A percentile compares a stretch with the other conserved stretches of the same genome.
Conservation (phyloP, 2,113 vertebrate genomes). For the Rhinopomastus cyanomelas region DNA sequence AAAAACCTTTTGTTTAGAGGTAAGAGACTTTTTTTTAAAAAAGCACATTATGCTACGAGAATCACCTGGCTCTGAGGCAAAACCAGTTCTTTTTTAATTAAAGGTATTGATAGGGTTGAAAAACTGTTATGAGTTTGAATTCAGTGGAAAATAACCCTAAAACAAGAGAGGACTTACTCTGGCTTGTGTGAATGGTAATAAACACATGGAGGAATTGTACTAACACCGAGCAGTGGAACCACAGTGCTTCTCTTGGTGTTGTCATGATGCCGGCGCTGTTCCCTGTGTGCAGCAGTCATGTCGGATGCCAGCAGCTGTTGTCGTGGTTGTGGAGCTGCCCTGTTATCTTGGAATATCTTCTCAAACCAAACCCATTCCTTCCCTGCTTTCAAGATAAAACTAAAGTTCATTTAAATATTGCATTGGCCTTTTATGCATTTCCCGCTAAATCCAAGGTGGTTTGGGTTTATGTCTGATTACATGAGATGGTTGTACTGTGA, state of each 20-base stretch:
- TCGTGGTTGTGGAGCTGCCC: background rate
- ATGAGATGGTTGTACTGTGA: background rate
- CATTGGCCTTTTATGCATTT: background rate
- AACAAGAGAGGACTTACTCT: background rate
- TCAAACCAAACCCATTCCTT: background rate
- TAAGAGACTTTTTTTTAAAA: background rate
- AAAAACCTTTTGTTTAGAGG: background rate
- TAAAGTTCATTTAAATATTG: background rate
- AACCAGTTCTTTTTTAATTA: background rate
- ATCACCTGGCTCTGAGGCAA: background rate
- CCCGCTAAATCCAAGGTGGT: background rate
- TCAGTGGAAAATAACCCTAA: background rate
- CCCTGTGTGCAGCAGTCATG: background rate
- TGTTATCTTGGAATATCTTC: background rate
- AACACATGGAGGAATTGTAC: background rate
- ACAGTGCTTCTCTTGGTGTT: fast-evolving
- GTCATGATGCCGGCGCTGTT: fast-evolving
- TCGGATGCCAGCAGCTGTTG: background rate
- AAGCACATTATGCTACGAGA: background rate
- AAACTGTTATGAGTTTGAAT: background rate
- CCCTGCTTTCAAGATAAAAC: background rate
- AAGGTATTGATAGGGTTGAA: background rate
- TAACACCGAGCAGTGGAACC: background rate
- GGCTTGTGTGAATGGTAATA: background rate
- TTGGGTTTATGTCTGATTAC: background rate